Conservation (phyloP, 2,888 invertebrate genomes). For the Cremastinae sp. region DNA sequence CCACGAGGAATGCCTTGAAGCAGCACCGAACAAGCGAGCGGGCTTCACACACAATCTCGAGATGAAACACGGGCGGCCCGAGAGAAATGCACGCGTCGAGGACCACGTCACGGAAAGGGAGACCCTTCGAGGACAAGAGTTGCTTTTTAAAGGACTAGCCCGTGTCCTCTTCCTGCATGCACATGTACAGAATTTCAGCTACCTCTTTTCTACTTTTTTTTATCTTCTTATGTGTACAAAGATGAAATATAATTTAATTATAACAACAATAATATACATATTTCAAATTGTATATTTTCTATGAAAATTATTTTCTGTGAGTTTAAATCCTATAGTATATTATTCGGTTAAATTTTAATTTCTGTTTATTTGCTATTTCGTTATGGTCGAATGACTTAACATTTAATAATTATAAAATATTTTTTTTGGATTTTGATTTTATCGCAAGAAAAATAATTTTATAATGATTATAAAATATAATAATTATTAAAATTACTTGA, state of each 20-base stretch:
- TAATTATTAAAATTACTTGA: too few species aligned
- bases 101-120: slow-evolving; percentile 36
- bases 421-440: too few species aligned
- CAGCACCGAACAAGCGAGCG: slow-evolving; percentile 60
- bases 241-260: too few species aligned
- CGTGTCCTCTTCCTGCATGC: slow-evolving; percentile 47
- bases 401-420: too few species aligned
- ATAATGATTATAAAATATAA: neutral
- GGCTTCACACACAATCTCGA: slow-evolving; percentile 40
- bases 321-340: too few species aligned
- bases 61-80: slow-evolving; percentile 41
- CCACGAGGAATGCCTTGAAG: slow-evolving; percentile 76
- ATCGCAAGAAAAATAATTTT: neutral
- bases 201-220: slow-evolving; percentile 34
- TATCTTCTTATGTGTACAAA: too few species aligned
- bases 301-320: too few species aligned
- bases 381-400: too few species aligned
- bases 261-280: too few species aligned
- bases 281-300: too few species aligned
- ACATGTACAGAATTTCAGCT: slow-evolving; percentile 40
- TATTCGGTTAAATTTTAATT: too few species aligned
- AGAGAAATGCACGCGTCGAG: slow-evolving; percentile 53
- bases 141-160: slow-evolving; percentile 66
- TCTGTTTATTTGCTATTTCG: too few species aligned
- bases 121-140: slow-evolving; percentile 65